Conservation (phyloP, 2,797 vertebrate genomes). For the Peromyscus attwateri region DNA sequence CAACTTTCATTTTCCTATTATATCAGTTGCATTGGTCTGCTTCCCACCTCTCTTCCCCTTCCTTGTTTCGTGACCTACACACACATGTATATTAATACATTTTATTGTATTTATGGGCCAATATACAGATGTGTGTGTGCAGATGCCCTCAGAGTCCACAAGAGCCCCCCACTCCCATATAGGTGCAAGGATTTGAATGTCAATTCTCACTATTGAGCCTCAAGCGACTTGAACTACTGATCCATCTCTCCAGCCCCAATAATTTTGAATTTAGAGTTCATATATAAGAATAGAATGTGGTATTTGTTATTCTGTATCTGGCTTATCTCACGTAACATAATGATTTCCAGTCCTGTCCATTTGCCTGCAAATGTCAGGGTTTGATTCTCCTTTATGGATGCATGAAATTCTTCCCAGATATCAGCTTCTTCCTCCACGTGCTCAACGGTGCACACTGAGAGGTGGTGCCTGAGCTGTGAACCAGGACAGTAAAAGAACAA, state of each 20-base stretch:
- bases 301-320: background rate
- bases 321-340: background rate
- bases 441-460: background rate
- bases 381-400: background rate
- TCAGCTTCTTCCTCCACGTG: background rate
- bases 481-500: background rate
- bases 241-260: background rate
- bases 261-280: background rate
- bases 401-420: background rate
- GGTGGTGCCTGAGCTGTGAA: background rate
- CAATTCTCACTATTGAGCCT: background rate
- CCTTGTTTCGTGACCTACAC: background rate
- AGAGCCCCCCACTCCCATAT: background rate
- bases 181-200: background rate
- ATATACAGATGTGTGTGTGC: background rate
- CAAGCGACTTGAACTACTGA: background rate
- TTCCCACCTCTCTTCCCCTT: background rate
- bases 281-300: background rate
- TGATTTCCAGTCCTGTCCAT: background rate
- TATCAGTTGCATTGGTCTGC: background rate
- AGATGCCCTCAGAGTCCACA: background rate
- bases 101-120: background rate
- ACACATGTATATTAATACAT: background rate
- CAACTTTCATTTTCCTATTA: background rate
- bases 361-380: background rate